Evolutionary conservation across 2,113 vertebrate genomes (phyloP).

Genomic region (Gambusia affinis): DNA sequence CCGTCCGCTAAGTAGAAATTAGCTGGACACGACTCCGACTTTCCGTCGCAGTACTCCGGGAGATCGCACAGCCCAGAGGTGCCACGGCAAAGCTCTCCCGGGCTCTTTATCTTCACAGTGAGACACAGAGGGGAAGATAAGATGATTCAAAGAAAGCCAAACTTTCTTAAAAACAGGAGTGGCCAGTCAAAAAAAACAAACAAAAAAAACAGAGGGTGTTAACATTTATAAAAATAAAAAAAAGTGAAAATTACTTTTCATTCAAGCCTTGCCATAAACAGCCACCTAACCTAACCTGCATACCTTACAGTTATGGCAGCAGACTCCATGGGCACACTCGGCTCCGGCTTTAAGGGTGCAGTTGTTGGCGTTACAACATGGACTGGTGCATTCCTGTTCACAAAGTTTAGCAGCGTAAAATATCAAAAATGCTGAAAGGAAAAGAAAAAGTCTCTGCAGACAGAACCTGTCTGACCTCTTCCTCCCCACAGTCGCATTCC

Average conservation of each 20-base stretch:
- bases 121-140: background rate
- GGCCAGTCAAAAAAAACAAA: background rate
- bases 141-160: background rate
- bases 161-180: background rate
- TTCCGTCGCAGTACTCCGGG: constrained; percentile 91
- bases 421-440: background rate
- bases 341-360: constrained; percentile 90
- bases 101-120: constrained; percentile 82
- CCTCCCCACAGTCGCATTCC: constrained; percentile 95
- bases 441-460: constrained; percentile 1
- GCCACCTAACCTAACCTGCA: background rate
- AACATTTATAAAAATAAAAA: background rate
- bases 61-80: constrained; percentile 88
- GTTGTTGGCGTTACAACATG: constrained; percentile 91
- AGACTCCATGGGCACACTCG: constrained; percentile 92
- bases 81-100: constrained; percentile 86
- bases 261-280: background rate
- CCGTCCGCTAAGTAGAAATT: constrained; percentile 94
- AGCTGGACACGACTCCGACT: constrained; percentile 87
- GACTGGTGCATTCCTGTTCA: constrained; percentile 90
- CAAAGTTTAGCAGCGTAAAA: background rate
- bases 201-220: background rate
- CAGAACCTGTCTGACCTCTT: constrained; percentile 82
- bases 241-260: background rate
- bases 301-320: constrained; percentile 95